Evolutionary conservation across 2,888 invertebrate genomes (phyloP).

Genomic region (Megastigmus dorsalis): DNA sequence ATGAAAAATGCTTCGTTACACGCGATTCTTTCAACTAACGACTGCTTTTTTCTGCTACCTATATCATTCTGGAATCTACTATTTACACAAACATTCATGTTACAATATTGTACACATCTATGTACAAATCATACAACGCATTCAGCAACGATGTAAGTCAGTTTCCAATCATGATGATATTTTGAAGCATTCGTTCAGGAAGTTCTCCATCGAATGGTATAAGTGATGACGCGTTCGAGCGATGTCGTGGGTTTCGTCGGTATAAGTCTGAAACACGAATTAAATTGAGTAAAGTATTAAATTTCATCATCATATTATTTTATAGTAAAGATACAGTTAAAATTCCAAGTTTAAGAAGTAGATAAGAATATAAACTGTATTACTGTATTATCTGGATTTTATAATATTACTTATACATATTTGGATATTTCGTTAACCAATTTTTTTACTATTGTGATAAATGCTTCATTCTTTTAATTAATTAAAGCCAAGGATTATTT

Average conservation of each 20-base stretch:
- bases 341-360: too few relatives aligned
- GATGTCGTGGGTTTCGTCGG: conserved; percentile 95
- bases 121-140: conserved; percentile 65
- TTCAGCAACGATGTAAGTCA: conserved; percentile 20
- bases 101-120: conserved; percentile 71
- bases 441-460: too few relatives aligned
- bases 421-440: too few relatives aligned
- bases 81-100: conserved; percentile 67
- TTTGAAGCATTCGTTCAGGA: conserved; percentile 81
- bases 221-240: conserved; percentile 88
- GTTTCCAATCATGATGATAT: conserved; percentile 58
- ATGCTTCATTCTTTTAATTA: too few relatives aligned
- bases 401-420: too few relatives aligned
- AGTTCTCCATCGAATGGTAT: conserved; percentile 91
- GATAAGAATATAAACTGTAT: too few relatives aligned
- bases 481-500: too few relatives aligned
- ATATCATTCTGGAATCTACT: conserved; percentile 52
- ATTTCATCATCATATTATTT: too few relatives aligned
- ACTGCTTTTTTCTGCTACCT: conserved; percentile 22
- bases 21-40: conserved; percentile 20
- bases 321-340: too few relatives aligned
- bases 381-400: too few relatives aligned
- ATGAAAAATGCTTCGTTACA: conserved; percentile 46
- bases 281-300: too few relatives aligned
- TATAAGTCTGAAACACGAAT: conserved; percentile 88